phyloP scores from a whole-genome alignment of 2,888 invertebrate species.

The Ormyrus thymus region DNA sequence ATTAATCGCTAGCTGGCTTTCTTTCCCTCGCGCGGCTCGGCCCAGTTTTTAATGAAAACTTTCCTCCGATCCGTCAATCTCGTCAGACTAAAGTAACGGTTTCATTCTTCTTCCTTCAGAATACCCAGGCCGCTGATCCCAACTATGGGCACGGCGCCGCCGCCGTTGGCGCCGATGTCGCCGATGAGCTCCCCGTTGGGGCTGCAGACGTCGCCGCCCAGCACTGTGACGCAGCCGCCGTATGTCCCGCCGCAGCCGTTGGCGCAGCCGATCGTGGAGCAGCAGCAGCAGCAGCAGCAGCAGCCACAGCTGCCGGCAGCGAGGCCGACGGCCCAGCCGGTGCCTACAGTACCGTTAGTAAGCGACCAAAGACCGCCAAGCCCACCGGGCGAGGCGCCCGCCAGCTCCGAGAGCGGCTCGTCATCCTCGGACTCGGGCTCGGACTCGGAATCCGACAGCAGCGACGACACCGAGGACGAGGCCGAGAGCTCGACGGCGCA shows the following conservation, averaged over 20 bases:
- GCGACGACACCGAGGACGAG: conserved; percentile 77
- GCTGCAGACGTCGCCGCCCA: conserved; percentile 57
- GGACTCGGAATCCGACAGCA: conserved; percentile 79
- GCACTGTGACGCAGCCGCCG: conserved; percentile 42
- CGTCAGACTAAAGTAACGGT: no score
- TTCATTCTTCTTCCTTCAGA: no score
- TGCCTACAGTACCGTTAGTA: conserved; percentile 51
- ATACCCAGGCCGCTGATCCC: conserved; percentile 70
- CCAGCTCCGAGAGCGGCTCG: conserved; percentile 76
- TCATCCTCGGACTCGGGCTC: conserved; percentile 81
- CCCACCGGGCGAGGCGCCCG: conserved; percentile 69
- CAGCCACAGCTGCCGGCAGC: conserved; percentile 32
- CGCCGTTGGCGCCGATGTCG: conserved; percentile 77
- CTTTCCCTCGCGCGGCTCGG: conserved; percentile 63
- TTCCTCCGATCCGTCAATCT: no score
- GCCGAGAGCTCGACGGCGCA: conserved; percentile 25
- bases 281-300: conserved; percentile 16
- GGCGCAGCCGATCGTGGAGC: conserved; percentile 52
- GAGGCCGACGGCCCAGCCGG: conserved; percentile 39
- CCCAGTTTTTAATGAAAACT: conserved; percentile 56
- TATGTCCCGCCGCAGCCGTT: not conserved
- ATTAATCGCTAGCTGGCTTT: conserved; percentile 18
- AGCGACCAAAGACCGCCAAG: conserved; percentile 65
- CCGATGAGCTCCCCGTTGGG: conserved; percentile 68
- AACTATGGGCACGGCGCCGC: conserved; percentile 70